Percentiles rank a stretch among this genome's conserved stretches.
Conservation (phyloP, 2,888 invertebrate genomes). For the Scaptomyza caliginosa region DNA sequence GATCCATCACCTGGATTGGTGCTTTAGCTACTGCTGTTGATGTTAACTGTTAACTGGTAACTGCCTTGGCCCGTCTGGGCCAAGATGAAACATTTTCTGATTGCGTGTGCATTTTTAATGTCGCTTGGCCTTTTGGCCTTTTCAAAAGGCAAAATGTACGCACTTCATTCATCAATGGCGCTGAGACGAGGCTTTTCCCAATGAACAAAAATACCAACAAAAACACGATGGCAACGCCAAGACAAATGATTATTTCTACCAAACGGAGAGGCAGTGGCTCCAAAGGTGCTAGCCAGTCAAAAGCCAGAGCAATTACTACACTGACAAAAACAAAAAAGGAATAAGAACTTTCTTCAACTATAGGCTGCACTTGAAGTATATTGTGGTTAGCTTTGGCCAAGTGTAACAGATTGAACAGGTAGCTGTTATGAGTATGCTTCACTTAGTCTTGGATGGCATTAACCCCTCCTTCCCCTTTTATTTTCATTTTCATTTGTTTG, state of each 20-base stretch:
- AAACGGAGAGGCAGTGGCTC: not conserved
- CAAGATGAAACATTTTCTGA: constrained; percentile 68
- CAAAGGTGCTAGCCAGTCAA: constrained; percentile 3
- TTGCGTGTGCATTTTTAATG: constrained; percentile 79
- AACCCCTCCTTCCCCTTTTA: not conserved
- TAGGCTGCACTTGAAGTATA: no score
- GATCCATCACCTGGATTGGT: constrained; percentile 66
- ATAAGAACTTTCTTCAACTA: no score
- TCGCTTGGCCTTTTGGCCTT: constrained; percentile 58
- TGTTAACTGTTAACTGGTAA: constrained; percentile 27
- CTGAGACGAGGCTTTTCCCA: constrained; percentile 25
- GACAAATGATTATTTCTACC: constrained; percentile 72
- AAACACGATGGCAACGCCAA: constrained; percentile 39
- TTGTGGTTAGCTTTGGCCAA: not conserved
- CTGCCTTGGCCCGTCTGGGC: constrained; percentile 16
- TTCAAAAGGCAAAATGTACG: constrained; percentile 48
- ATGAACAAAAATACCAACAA: constrained; percentile 10
- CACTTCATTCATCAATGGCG: constrained; percentile 76
- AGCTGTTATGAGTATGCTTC: constrained; percentile 5
- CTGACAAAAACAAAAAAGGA: not conserved
- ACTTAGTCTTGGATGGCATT: constrained; percentile 16
- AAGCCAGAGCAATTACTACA: not conserved
- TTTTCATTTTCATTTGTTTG: constrained; percentile 2
- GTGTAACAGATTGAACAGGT: constrained; percentile 9
- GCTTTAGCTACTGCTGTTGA: constrained; percentile 2